Conservation (phyloP, 2,888 invertebrate genomes). For the Altica lythri region DNA sequence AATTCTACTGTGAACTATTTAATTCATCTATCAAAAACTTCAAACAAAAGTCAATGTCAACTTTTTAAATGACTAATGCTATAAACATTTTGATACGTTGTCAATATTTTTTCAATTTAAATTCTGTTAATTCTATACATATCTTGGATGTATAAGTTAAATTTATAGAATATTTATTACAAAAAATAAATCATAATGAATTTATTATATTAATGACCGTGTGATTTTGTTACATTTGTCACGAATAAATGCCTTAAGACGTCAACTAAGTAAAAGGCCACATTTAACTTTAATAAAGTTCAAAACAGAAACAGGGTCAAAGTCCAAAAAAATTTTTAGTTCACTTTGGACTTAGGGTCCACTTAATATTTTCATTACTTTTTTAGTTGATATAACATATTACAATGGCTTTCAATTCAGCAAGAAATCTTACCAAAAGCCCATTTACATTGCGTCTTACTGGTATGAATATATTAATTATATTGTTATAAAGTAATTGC, state of each 20-base stretch:
- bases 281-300: too few species aligned
- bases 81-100: not conserved
- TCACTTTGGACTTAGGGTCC: conserved; percentile 1
- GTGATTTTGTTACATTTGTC: too few species aligned
- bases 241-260: too few species aligned
- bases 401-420: conserved; percentile 49
- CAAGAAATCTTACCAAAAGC: conserved; percentile 44
- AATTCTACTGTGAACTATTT: not conserved
- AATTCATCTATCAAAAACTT: conserved; percentile 17
- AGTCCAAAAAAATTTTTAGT: conserved; percentile 14
- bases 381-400: not conserved
- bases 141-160: too few species aligned
- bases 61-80: not conserved
- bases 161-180: too few species aligned
- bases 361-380: not conserved
- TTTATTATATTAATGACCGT: too few species aligned
- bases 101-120: too few species aligned
- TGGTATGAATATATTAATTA: too few species aligned
- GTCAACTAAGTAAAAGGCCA: too few species aligned
- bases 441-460: conserved; percentile 32
- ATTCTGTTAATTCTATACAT: too few species aligned
- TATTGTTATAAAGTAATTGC: not conserved
- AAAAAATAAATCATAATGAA: too few species aligned
- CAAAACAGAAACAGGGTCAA: conserved; percentile 21
- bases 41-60: conserved; percentile 12